Base-by-base conservation (phyloP, 2,797 vertebrate species). In the Anguilla megastoma region DNA sequence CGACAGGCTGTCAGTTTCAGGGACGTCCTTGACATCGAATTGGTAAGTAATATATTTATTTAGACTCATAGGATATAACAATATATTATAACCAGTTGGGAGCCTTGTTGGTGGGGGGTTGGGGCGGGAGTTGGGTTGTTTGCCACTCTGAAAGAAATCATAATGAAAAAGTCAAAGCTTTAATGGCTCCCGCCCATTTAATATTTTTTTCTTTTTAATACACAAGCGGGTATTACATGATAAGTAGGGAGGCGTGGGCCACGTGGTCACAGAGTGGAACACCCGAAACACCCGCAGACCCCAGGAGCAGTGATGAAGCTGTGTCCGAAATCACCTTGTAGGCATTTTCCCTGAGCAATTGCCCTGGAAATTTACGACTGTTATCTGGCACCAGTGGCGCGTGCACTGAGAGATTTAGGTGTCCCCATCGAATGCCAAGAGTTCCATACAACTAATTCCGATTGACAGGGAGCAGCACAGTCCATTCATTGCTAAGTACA, bases 21-120 rank as follows among this genome's bases (percentile, higher is more conserved):
- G 89, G 91, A 94, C 90, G 91, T 97, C 89, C 88, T 93, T 7
- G 93, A 95, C 92, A 95, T 97, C 16, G 94, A 95, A 86, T 89
- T 97, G 97, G 96, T 97, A 91, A 96, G 97, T 21, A 48, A 82
- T 50, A 10, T 45, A 7, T 41, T 45, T 76, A n/a, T 76, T 79
- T 79, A 41, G 33, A 79, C 85, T 12, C 60, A 8, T 16, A 24
- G 52, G 36, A 30, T 2, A 1, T 52, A 30, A n/a, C 10, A 16
- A 45, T 12, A 33, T 16, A 8, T 16, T 27, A 7, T 63, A 27
- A 41, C 52, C 27, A 41, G 24, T 45, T 14, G 36, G 36, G 74
- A 76, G 16, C 74, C 10, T 30, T 14, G 41, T 4, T 45, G 41
- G 14, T 58, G 56, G 56, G 16, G 16, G 16, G 16, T 18, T 16